phyloP scores from a whole-genome alignment of 2,888 invertebrate genomes.

The Linnaemya tessellans region DNA sequence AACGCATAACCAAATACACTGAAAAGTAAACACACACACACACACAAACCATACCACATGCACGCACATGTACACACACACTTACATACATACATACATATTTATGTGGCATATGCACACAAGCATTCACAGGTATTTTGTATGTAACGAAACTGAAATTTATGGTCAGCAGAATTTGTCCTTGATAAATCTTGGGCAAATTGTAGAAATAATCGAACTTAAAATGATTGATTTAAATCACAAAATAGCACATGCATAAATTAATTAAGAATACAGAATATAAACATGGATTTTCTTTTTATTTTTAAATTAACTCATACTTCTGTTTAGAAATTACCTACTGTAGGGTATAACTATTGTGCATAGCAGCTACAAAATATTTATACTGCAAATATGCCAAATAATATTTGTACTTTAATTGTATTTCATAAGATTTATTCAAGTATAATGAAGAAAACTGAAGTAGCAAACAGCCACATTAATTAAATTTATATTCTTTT shows the following conservation, averaged over 20 bases:
- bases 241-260: background rate
- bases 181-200: background rate
- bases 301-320: background rate
- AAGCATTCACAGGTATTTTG: background rate
- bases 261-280: no score
- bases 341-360: background rate
- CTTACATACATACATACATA: background rate
- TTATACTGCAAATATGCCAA: constrained; percentile 41
- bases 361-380: constrained; percentile 8
- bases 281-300: no score
- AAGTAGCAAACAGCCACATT: constrained; percentile 33
- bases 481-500: constrained; percentile 58
- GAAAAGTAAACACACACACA: constrained; percentile 1
- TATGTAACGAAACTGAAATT: constrained; percentile 14
- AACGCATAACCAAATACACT: constrained; percentile 10
- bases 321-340: background rate
- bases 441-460: constrained; percentile 53
- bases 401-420: constrained; percentile 63
- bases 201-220: background rate
- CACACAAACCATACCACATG: background rate
- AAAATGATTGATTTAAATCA: background rate
- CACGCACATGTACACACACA: background rate
- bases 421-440: constrained; percentile 60
- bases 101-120: background rate
- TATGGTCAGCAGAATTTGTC: constrained; percentile 26